Conservation (phyloP, 2,113 vertebrate species). For the Oreotrochilus melanogaster region DNA sequence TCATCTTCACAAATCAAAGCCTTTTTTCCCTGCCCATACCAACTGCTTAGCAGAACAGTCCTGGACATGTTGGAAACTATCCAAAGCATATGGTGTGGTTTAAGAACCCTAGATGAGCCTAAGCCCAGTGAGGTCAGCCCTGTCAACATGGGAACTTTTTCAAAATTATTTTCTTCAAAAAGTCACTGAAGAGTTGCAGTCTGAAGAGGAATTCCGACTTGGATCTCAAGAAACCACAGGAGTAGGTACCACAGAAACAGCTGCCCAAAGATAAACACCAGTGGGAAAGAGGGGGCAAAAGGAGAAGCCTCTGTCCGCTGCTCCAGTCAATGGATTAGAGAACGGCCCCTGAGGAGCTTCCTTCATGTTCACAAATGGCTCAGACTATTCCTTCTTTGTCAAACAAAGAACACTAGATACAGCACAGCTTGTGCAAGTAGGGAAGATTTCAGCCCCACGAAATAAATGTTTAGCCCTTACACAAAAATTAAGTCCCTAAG, state of each 20-base stretch:
- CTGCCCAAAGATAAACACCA: background rate
- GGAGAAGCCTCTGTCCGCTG: background rate
- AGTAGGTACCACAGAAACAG: background rate
- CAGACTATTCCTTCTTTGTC: background rate
- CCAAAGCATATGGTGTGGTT: background rate
- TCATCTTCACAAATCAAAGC: background rate
- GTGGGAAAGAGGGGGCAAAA: background rate
- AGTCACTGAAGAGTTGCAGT: background rate
- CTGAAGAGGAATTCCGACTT: background rate
- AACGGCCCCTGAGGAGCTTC: background rate
- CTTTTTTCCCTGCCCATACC: background rate
- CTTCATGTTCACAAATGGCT: background rate
- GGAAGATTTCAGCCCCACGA: background rate
- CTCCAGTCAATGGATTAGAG: background rate
- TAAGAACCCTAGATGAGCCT: background rate
- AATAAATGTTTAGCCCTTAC: background rate
- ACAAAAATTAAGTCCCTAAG: background rate
- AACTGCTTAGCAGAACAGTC: background rate
- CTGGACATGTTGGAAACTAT: background rate
- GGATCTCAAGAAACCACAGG: background rate
- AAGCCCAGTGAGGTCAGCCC: background rate
- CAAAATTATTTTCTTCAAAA: background rate
- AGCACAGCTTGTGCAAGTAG: background rate
- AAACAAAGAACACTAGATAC: background rate
- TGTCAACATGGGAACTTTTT: background rate